A percentile compares a stretch with the other conserved stretches of the same genome.
Evolutionary conservation across 2,113 vertebrate genomes (phyloP).

Genomic region (Tympanuchus pallidicinctus): DNA sequence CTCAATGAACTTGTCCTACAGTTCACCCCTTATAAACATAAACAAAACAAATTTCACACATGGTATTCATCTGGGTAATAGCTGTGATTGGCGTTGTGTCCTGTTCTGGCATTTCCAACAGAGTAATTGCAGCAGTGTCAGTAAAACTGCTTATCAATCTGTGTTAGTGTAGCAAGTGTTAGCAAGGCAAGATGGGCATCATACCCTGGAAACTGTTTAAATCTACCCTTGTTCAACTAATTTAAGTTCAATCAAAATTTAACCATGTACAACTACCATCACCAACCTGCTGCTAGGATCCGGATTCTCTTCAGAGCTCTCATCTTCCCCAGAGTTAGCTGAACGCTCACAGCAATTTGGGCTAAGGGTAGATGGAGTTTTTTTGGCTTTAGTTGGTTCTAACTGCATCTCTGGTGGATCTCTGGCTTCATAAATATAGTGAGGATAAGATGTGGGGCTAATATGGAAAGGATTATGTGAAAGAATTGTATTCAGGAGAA

Average conservation of each 20-base stretch:
- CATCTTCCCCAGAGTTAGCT: not conserved
- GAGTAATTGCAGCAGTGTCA: not conserved
- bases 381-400: not conserved
- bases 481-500: not conserved
- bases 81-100: not conserved
- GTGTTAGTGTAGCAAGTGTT: not conserved
- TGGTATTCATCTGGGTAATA: not conserved
- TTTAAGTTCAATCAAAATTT: not conserved
- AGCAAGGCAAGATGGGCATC: not conserved
- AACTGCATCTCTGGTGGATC: not conserved
- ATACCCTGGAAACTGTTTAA: not conserved
- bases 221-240: not conserved
- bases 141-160: not conserved
- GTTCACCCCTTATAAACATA: not conserved
- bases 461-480: not conserved
- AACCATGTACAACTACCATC: not conserved
- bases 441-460: not conserved
- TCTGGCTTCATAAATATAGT: not conserved
- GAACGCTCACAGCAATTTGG: not conserved
- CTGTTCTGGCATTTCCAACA: not conserved
- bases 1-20: not conserved
- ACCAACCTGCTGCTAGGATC: not conserved
- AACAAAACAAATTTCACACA: not conserved
- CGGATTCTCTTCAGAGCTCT: not conserved
- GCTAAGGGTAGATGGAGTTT: accelerated